Conservation (phyloP, 2,113 vertebrate species). For the Sylvia atricapilla region DNA sequence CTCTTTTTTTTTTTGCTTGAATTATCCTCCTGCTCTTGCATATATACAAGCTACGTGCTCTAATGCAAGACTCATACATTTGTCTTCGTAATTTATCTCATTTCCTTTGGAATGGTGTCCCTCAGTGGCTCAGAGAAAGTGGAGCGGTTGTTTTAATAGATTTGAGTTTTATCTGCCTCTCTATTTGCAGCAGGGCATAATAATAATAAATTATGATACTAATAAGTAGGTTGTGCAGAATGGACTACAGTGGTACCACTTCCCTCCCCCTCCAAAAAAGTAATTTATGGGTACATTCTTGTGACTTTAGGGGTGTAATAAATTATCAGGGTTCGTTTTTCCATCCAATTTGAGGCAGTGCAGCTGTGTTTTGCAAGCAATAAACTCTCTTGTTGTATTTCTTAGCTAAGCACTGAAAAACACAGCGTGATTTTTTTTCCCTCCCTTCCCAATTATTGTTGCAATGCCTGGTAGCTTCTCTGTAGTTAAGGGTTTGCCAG, state of each 20-base stretch:
- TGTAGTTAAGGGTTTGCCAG: conserved; percentile 64
- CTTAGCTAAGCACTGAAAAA: conserved; percentile 73
- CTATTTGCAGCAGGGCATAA: conserved; percentile 68
- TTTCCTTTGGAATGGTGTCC: conserved; percentile 62
- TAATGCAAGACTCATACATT: conserved; percentile 7
- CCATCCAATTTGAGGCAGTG: conserved; percentile 77
- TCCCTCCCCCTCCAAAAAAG: conserved; percentile 60
- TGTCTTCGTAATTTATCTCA: conserved; percentile 61
- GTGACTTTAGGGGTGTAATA: conserved; percentile 78
- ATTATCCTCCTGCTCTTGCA: conserved; percentile 41
- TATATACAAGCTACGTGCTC: background rate
- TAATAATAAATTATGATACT: conserved; percentile 80
- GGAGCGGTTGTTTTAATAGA: conserved; percentile 73
- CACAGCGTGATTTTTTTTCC: conserved; percentile 51
- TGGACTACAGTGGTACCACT: conserved; percentile 41
- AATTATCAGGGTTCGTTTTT: conserved; percentile 76
- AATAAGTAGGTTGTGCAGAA: conserved; percentile 76
- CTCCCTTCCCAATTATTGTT: conserved; percentile 65
- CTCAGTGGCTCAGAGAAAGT: conserved; percentile 68
- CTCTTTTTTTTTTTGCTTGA: conserved; percentile 30
- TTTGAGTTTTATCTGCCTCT: conserved; percentile 76
- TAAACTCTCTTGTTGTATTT: conserved; percentile 73
- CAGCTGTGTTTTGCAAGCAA: conserved; percentile 76
- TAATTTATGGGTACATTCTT: conserved; percentile 76
- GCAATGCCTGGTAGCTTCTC: conserved; percentile 64